A percentile compares a stretch with the other conserved stretches of the same genome.
Conservation (phyloP, 2,113 vertebrate genomes). For the Rafetus swinhoei region DNA sequence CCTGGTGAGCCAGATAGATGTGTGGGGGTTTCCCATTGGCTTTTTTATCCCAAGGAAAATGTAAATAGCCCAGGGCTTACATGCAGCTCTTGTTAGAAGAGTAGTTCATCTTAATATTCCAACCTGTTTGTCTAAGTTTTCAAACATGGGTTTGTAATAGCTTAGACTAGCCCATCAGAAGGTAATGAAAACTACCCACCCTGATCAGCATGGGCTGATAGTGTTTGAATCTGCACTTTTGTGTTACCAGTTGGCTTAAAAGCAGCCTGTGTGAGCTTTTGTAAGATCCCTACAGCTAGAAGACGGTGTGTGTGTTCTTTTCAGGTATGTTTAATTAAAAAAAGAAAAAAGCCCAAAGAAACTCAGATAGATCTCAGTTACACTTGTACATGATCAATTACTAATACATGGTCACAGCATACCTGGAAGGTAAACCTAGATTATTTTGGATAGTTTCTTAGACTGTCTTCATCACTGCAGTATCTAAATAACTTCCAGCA, state of each 20-base stretch:
- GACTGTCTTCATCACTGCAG: neutral
- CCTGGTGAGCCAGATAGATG: neutral
- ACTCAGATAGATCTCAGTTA: neutral
- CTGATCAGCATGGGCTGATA: slow-evolving; percentile 1
- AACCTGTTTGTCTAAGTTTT: slow-evolving; percentile 1
- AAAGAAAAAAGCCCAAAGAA: neutral
- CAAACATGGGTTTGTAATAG: neutral
- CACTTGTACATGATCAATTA: neutral
- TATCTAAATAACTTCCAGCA: neutral
- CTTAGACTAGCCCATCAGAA: neutral
- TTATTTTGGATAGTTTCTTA: neutral
- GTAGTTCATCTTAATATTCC: neutral
- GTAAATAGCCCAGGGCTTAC: neutral
- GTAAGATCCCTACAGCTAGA: neutral
- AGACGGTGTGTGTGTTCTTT: neutral
- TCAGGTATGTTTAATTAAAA: slow-evolving; percentile 26
- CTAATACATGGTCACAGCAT: neutral
- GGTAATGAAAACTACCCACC: neutral
- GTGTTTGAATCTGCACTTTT: neutral
- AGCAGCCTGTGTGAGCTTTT: slow-evolving; percentile 10
- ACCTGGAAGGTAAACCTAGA: neutral
- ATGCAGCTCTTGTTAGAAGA: neutral
- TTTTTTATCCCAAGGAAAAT: neutral
- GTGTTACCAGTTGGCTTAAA: neutral
- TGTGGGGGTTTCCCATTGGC: neutral